Base-by-base conservation (phyloP, 2,888 invertebrate genomes). In the Phaonia tiefii region DNA sequence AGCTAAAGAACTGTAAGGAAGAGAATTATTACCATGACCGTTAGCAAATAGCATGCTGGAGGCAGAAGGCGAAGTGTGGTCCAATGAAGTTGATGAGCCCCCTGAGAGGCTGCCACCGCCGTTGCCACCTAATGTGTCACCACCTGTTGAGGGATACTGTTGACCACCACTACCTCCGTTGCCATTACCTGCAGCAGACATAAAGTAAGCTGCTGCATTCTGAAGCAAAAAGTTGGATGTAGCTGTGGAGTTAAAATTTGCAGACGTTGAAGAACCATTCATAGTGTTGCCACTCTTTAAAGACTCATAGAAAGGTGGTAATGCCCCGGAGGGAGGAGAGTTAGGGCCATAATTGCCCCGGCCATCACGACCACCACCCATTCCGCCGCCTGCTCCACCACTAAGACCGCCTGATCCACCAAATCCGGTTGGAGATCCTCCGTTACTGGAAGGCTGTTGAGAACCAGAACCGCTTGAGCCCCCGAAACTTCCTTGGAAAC, bases 301-400 rank as follows among this genome's bases (percentile, higher is more conserved):
- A 10, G 96, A 96, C 91, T 96, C 96, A 89, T 96, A 96, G 87
- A 97, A 97, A 0, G 96, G 96, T n/a, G 97, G 97, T 80, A 97
- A 91, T 69, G 96, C 96, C 13, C 96, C 96, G 0, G 96, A 96
- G 1, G 96, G 96, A 69, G 96, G 96, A 86, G 96, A 96, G 85
- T 96, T 96, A 7, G 96, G 96, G 1, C 96, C 96, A 88, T 96
- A 96, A 89, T 96, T 96, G 79, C 96, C 95, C 65, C 96, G 93
- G 0, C 96, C 96, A 88, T 96, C 96, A 51, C 96, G 93, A 1
- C 96, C 96, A 79, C 93, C 93, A 81, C 94, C 94, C 87, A 96
- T 96, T 49, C 96, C 96, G 37, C 95, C 95, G 5, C 95, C 93
- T 20, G 94, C 93, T 20, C 94, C 92, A 0, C 93, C 93, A 8